Evolutionary conservation across 2,888 invertebrate species (phyloP).

Genomic region (Leptopterna dolabrata): DNA sequence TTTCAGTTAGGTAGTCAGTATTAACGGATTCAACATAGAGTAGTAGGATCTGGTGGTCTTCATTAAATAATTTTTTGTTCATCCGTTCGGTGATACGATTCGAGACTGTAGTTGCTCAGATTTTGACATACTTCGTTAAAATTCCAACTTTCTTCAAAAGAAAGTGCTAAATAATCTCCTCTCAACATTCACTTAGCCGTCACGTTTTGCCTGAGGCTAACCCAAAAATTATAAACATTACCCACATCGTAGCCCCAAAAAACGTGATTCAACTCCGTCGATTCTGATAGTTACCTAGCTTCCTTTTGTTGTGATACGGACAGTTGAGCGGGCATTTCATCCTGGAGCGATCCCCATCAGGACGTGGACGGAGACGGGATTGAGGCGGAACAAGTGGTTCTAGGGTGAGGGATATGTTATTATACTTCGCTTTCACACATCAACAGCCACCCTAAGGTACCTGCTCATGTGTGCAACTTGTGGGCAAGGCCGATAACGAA

Average conservation of each 20-base stretch:
- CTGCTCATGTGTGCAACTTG: background rate
- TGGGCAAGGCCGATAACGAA: background rate
- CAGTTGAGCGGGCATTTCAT: background rate
- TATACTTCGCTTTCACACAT: slow-evolving; percentile 7
- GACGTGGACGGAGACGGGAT: background rate
- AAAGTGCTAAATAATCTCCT: background rate
- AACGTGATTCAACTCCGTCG: background rate
- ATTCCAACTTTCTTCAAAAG: background rate
- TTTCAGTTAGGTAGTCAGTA: too few species aligned
- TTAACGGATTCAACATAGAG: too few species aligned
- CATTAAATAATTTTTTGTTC: too few species aligned
- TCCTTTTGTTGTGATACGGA: background rate
- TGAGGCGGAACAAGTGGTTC: slow-evolving; percentile 4
- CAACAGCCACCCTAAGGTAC: background rate
- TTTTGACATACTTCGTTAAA: background rate
- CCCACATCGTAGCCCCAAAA: background rate
- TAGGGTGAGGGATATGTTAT: background rate
- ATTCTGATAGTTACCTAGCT: background rate
- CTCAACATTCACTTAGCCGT: background rate
- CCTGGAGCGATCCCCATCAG: background rate
- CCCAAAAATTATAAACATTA: background rate
- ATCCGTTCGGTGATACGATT: too few species aligned
- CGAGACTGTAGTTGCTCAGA: background rate
- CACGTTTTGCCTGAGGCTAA: background rate
- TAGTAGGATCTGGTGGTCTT: too few species aligned